Evolutionary conservation across 2,113 vertebrate genomes (phyloP), one percentile per base, ranked within the genome.

Genomic region (Caretta caretta): DNA sequence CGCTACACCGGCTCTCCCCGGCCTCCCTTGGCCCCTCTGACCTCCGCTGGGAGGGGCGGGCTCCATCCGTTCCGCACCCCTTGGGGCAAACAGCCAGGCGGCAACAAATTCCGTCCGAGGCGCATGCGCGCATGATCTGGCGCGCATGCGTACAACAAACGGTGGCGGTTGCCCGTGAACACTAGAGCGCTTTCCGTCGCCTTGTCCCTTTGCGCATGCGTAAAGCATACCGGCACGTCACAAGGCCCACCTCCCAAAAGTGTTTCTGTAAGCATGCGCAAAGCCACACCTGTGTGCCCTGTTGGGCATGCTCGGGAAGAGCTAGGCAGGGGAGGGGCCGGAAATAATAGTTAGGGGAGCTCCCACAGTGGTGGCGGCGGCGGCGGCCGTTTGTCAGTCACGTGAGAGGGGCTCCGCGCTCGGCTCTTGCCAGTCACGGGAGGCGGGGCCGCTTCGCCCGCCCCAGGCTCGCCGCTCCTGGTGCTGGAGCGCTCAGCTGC

Each of bases 131-230:
- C 17, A 5, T n/a, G 9, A 20, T 20, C n/a, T 38, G 19, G 4
- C 16, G 9, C 65, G 8, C 65, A 38, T 22, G 65, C n/a, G 65
- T 72, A 20, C 17, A 72, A 20, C 9, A 38, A 38, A 4, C n/a
- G 65, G 17, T 19, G n/a, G 19, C 65, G n/a, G 65, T 72, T 72
- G 16, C 35, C 35, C 7, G 7, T n/a, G 35, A 69, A 35, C 16
- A 17, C 62, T 9, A 8, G 35, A 7, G 31, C 11, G 62, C 62
- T 38, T 72, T 38, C 65, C n/a, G 65, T 10, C 19, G 8, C 17
- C 35, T 72, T 10, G 65, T 10, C 17, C 16, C 17, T 38, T 17
- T 17, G 88, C 93, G 91, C 95, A 94, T 96, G 95, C 95, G 93
- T 93, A 8, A 46, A n/a, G 5, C 25, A 0, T 27, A 24, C 56